Evolutionary conservation across 2,888 invertebrate genomes (phyloP), one percentile per base, ranked within the genome.

Genomic region (Selenia dentaria): DNA sequence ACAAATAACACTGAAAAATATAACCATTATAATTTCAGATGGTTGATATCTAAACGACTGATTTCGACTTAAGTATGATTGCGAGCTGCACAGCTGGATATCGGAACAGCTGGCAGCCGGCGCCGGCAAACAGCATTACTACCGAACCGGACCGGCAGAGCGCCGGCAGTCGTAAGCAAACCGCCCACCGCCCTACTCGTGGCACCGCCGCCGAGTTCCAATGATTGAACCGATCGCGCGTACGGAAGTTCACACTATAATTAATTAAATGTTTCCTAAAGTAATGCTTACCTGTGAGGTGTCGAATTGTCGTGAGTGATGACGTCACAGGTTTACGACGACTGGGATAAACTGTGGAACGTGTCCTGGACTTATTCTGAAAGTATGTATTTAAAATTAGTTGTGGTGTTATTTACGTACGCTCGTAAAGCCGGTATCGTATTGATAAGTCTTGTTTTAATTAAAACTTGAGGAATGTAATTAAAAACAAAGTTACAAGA

Each of bases 321-420:
- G 47, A 41, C 32, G 33, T 22, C 47, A 6, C 37, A 24, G 14
- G 40, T 6, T 16, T 41, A 37, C 44, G 58, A 56, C 40, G 54
- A 54, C 39, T 58, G 58, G 58, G 55, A 58, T 42, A 53, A 54
- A 10, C 51, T 58, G 26, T 58, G 58, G 58, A 58, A 58, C 51
- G 56, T 58, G 26, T 47, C 58, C 16, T 58, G 58, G 58, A 54
- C 35, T 18, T 51, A 56, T 13, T 22, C 56, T 29, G 58, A 54
- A 47, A 49, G 55, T 57, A 51, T 16, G 46, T 40, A 8, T 2
- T 9, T 2, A 1, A 39, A n/a, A 28, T 29, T 16, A 36, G 18
- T 37, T 44, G 26, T 24, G 20, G n/a, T 11, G 4, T 27, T 11
- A 27, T 11, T 12, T 11, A 1, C 2, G 1, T 18, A 18, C 5